Base-by-base conservation (phyloP, 2,113 vertebrate species). In the Bubo bubo region DNA sequence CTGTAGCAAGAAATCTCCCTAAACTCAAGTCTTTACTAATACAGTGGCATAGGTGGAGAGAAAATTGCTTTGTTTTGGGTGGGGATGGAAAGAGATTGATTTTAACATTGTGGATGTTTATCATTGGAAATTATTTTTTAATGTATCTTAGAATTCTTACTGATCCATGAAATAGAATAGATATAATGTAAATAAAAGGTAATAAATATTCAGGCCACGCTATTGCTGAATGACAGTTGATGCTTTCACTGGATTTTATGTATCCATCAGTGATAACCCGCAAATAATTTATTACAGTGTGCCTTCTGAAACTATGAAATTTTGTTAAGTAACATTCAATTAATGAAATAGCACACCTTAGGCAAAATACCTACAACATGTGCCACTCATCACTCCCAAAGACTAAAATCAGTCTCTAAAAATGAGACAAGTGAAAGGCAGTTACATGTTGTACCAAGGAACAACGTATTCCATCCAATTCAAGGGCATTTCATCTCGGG, bases 131-230 rank as follows among this genome's bases (percentile, higher is more conserved):
- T 85, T 0, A 52, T 87, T 95, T 94, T 90, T 82, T 82, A 75
- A 79, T 3, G 1, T 79, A 37, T 70, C 58, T 79, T 62, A 80
- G 74, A 93, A 90, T 91, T 93, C 67, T 74, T 82, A 73, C 37
- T 43, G 86, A 59, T 74, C 63, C 37, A 17, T 49, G 85, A 94
- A 79, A 67, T 2, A 88, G 41, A 89, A 90, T 5, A 62, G 58
- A 35, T 12, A 59, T 37, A 79, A 64, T 17, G 9, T 79, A 91
- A 97, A 90, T 90, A 95, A 91, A 85, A 88, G 47, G 26, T 34
- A 79, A 91, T 91, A 96, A 90, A 93, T 94, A 97, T 93, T 93
- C 84, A 85, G 66, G 37, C 84, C 81, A 16, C 63, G 47, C 49
- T 82, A 47, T 30, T 91, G 71, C 53, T 90, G 81, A 75, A 80